These are phyloP conservation scores for Peromyscus leucopus DNA, from an alignment of 2,113 vertebrate species.

Conservation along the genomic window DNA sequence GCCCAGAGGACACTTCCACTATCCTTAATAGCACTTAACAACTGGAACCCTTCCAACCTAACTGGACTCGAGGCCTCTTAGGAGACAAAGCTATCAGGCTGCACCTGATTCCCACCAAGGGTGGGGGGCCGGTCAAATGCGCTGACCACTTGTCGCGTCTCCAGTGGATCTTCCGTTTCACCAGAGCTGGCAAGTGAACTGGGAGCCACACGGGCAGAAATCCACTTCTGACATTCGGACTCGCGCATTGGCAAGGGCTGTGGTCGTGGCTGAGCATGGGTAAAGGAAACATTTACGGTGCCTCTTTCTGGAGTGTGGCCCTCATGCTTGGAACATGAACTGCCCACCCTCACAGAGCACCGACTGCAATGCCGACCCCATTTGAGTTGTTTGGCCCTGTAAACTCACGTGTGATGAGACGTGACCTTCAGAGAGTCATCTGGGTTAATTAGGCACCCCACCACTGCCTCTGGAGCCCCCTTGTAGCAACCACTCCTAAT, in stretches of 20 bases:
- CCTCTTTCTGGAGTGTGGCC: neutral
- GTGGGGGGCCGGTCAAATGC: neutral
- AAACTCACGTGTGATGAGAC: neutral
- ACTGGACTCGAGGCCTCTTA: neutral
- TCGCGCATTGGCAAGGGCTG: neutral
- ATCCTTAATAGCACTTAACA: neutral
- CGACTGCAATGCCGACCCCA: neutral
- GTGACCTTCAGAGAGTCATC: neutral
- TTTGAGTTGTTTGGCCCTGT: neutral
- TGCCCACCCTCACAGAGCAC: neutral
- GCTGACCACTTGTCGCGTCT: neutral
- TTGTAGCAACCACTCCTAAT: conserved; percentile 19
- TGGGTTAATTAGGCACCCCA: conserved; percentile 49
- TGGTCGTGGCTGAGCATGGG: neutral
- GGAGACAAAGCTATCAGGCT: neutral
- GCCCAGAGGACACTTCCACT: conserved; percentile 10
- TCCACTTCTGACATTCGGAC: neutral
- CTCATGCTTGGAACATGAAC: neutral
- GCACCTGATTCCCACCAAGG: neutral
- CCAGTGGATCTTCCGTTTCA: neutral
- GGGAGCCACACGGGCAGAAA: no score
- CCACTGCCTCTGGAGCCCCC: conserved; percentile 22
- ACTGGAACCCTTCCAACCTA: neutral
- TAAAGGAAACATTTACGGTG: neutral
- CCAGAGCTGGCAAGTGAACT: neutral